Evolutionary conservation across 1,140 invertebrate genomes (phyloP), one percentile per base, ranked within the genome.

Genomic region (Tetramorium parvispinum): DNA sequence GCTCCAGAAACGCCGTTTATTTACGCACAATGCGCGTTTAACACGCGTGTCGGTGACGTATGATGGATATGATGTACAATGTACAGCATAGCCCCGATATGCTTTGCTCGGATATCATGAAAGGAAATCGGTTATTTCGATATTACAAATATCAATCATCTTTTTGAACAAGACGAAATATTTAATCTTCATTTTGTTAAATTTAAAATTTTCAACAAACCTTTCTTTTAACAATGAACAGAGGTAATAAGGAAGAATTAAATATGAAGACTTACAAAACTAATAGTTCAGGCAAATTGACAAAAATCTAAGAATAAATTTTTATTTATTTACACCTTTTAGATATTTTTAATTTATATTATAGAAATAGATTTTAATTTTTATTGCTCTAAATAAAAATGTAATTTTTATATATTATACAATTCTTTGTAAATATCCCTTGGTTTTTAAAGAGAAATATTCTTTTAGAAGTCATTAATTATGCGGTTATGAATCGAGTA

Each of bases 401-500:
- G 40, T 57, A 43, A 57, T 27, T 3, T 32, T 37, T 76, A 24
- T 13, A 11, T 59, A 37, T 53, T 61, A 18, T 43, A 40, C 6
- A 65, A 8, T 57, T 27, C 40, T 77, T 46, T 43, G 7, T 7
- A 4, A 43, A 77, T n/a, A 77, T 18, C 16, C 7, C 32, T n/a
- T 40, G 21, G 8, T n/a, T 63, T 46, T 63, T 43, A 61, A 59
- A 61, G 10, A 32, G 6, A 32, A 27, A 43, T 59, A 40, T 11
- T 71, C 40, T 40, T 8, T 49, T 1, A n/a, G 24, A 46, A 46
- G 32, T 71, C 37, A 21, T 83, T 75, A 75, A 83, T 75, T 83
- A 46, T 21, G 6, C 16, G n/a, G 27, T 16, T 57, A 8, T 32
- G 13, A 68, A 68, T 51, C 13, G 21, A 37, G 10, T 61, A 81